phyloP scores from a whole-genome alignment of 2,797 vertebrate species.

The Xenentodon cancila region DNA sequence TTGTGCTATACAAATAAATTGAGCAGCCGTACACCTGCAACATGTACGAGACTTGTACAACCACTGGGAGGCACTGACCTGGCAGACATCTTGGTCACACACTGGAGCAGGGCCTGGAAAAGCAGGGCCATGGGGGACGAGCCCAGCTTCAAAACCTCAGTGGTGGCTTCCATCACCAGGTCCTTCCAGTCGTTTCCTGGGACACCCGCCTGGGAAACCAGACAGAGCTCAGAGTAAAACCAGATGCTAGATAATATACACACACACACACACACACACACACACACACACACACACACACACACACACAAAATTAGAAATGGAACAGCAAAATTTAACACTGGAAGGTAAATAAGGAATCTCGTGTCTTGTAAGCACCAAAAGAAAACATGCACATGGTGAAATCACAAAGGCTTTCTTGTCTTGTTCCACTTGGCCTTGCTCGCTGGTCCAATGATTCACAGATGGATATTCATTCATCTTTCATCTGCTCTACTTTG shows the following conservation, averaged over 20 bases:
- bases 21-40: not conserved
- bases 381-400: conserved; percentile 2
- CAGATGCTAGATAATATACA: not conserved
- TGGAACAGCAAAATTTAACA: conserved; percentile 2
- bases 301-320: not conserved
- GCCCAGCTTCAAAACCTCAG: conserved; percentile 90
- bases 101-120: conserved; percentile 92
- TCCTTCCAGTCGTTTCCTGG: conserved; percentile 88
- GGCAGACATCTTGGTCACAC: conserved; percentile 86
- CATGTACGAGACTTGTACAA: not conserved
- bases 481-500: conserved; percentile 24
- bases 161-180: conserved; percentile 90
- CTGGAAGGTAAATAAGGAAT: not conserved
- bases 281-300: not conserved
- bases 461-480: conserved; percentile 21
- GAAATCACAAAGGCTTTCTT: conserved; percentile 10
- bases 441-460: conserved; percentile 17
- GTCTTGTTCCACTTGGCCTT: conserved; percentile 33
- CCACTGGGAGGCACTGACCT: conserved; percentile 76
- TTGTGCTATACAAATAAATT: no score
- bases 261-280: no score
- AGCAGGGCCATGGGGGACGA: conserved; percentile 87
- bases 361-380: not conserved
- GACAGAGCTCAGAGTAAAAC: not conserved
- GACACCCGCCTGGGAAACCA: conserved; percentile 79